Conservation (phyloP, 2,888 invertebrate species). For the Mylabris sibirica region DNA sequence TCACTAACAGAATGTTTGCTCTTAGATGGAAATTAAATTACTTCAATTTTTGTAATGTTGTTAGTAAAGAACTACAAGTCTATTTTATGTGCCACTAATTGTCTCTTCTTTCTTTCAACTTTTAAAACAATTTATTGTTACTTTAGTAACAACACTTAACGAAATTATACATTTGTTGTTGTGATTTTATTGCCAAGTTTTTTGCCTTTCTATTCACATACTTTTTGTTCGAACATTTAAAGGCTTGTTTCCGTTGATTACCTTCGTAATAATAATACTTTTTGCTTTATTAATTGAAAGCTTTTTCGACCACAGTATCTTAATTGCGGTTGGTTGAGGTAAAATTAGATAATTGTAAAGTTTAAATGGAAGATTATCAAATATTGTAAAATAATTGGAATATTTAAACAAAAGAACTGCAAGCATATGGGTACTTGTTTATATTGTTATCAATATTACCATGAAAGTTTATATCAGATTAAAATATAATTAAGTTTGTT, state of each 20-base stretch:
- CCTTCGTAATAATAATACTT: background rate
- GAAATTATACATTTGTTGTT: background rate
- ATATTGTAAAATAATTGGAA: background rate
- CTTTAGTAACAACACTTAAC: background rate
- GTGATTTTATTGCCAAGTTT: too few species aligned
- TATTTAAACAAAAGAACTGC: too few species aligned
- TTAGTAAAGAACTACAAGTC: background rate
- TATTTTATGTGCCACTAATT: background rate
- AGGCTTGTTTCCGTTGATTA: too few species aligned
- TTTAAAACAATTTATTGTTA: background rate
- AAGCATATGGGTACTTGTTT: too few species aligned
- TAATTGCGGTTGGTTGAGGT: background rate
- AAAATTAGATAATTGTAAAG: background rate
- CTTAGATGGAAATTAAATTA: background rate
- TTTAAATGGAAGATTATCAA: background rate
- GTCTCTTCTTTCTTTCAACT: background rate
- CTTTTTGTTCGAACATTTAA: too few species aligned
- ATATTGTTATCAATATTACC: background rate
- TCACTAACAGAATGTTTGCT: background rate
- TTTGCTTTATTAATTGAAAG: background rate
- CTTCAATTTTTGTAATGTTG: background rate
- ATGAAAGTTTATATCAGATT: slow-evolving; percentile 3
- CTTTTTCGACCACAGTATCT: background rate
- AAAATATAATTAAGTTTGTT: slow-evolving; percentile 9
- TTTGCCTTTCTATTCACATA: background rate